phyloP scores from a whole-genome alignment of 2,113 vertebrate species.

The Pungitius pungitius region DNA sequence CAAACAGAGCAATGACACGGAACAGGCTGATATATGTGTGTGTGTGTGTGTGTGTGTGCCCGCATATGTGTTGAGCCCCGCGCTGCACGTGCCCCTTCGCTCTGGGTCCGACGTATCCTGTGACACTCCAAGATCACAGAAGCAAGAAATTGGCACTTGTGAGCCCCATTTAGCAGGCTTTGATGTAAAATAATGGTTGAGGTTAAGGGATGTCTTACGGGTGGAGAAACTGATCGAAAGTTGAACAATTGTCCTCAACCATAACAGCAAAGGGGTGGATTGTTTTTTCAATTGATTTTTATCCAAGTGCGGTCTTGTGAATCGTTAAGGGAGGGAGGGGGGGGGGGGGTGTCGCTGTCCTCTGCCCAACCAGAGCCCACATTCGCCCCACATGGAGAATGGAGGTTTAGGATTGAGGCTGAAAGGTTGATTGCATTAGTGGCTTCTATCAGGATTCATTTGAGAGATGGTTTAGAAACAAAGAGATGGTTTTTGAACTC shows the following conservation, averaged over 20 bases:
- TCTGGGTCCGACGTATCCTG: slow-evolving; percentile 37
- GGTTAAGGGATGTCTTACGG: slow-evolving; percentile 52
- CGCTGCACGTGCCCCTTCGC: slow-evolving; percentile 5
- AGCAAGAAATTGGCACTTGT: slow-evolving; percentile 52
- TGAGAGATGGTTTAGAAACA: slow-evolving; percentile 63
- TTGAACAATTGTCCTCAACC: slow-evolving; percentile 42
- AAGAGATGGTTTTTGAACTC: slow-evolving; percentile 73
- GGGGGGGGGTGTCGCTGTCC: slow-evolving; percentile 44
- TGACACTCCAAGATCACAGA: slow-evolving; percentile 59
- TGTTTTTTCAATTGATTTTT: slow-evolving; percentile 61
- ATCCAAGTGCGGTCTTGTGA: slow-evolving; percentile 48
- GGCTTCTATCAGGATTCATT: slow-evolving; percentile 75
- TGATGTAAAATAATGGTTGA: slow-evolving; percentile 42
- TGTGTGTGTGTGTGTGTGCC: slow-evolving; percentile 24
- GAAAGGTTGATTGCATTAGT: slow-evolving; percentile 74
- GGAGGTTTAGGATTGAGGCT: slow-evolving; percentile 61
- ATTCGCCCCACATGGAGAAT: slow-evolving; percentile 33
- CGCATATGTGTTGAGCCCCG: neutral
- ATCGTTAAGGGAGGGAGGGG: slow-evolving; percentile 16
- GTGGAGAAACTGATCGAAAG: slow-evolving; percentile 52
- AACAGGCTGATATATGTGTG: slow-evolving; percentile 26
- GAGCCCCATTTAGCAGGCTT: slow-evolving; percentile 47
- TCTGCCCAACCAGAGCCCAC: slow-evolving; percentile 53
- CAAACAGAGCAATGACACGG: slow-evolving; percentile 36
- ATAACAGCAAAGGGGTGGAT: slow-evolving; percentile 1